Evolutionary conservation across 2,113 vertebrate species (phyloP).

Genomic region (Hipposideros armiger): DNA sequence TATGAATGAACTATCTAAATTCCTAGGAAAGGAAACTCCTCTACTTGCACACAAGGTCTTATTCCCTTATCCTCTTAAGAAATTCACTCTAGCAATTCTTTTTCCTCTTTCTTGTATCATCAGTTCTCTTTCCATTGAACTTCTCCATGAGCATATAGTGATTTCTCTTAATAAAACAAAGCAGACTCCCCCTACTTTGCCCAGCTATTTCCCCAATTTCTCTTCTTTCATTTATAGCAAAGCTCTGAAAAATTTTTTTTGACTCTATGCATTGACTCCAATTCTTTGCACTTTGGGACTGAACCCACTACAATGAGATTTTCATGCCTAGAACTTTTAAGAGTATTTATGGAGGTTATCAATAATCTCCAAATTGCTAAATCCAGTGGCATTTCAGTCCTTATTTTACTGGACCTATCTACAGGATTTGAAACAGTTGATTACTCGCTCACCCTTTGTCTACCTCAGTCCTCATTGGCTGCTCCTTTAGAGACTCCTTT

Average conservation of each 20-base stretch:
- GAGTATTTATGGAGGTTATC: neutral
- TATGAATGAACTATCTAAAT: neutral
- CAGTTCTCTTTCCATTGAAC: neutral
- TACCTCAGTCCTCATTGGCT: neutral
- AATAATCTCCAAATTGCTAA: neutral
- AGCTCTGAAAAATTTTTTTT: neutral
- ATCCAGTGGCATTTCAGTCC: neutral
- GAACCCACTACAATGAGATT: neutral
- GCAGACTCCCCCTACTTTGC: neutral
- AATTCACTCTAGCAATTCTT: neutral
- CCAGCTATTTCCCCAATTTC: neutral
- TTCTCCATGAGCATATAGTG: neutral
- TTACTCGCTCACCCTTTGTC: neutral
- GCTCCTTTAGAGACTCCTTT: neutral
- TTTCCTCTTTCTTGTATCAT: neutral
- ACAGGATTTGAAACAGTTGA: neutral
- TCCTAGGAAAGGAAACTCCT: neutral
- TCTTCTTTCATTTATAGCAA: constrained; percentile 6
- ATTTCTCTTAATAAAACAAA: neutral
- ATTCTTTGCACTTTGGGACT: neutral
- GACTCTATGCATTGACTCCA: neutral
- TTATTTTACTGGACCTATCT: neutral
- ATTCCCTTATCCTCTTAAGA: neutral
- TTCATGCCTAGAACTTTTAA: neutral
- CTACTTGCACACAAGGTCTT: neutral